Evolutionary conservation across 35 echinoderm and acorn worm species (phyloP), one percentile per base, ranked within the genome.

Genomic region (Acanthaster planci): DNA sequence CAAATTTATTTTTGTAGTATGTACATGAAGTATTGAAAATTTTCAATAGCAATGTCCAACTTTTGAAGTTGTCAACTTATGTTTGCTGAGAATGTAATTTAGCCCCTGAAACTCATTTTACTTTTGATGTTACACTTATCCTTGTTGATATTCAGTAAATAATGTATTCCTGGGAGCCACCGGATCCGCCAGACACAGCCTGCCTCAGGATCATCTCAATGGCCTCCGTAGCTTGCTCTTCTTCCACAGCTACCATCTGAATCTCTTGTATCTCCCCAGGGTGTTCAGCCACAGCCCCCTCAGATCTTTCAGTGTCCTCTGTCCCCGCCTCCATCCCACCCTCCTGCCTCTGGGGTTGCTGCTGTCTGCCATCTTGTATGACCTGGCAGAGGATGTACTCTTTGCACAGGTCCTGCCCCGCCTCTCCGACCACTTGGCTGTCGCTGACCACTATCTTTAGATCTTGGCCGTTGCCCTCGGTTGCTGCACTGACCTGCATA

Each of bases 301-400:
- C 64, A 2, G 14, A 26, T 22, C 23, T 26, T 68, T 30, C 29
- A 4, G 0, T 26, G 19, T 10, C 10, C 21, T 18, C 56, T 26
- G 19, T 18, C 26, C 14, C 64, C 14, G 64, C 30, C 64, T 72
- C 64, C 10, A 26, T 72, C 26, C 64, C 34, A 72, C 8, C 64
- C 23, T 9, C 64, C 7, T 0, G 26, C 64, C 34, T 26, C 23
- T 72, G 64, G 23, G 18, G 29, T 2, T 35, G 64, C 18, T 21
- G 26, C 30, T 72, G 26, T 27, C 34, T 72, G 26, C 64, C 64
- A 31, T 72, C 64, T 34, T 72, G 64, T 26, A 72, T 34, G 12
- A 72, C 64, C 23, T 67, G 59, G 59, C 59, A 67, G n/a, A 72
- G 34, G 64, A 72, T 72, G 64, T 72, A 72, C 64, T 35, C 15